Percentiles rank a stretch among this genome's conserved stretches.
Conservation (phyloP, 92 coral and sea anemone genomes). For the Virgularia gustaviana region DNA sequence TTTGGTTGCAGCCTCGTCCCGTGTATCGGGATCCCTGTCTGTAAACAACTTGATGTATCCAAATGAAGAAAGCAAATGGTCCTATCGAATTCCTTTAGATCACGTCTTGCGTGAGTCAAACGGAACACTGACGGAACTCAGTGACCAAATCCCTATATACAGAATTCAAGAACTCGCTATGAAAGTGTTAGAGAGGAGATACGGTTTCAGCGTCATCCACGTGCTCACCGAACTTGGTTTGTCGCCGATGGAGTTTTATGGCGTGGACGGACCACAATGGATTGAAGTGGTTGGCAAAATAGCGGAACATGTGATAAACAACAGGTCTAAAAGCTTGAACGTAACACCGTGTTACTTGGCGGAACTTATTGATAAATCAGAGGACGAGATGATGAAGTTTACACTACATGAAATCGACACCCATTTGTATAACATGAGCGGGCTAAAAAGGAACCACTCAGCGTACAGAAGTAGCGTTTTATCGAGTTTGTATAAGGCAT, state of each 20-base stretch:
- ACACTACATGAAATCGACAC: constrained; percentile 23
- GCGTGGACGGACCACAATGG: constrained; percentile 15
- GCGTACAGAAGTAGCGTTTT: not conserved
- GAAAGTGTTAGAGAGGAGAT: constrained; percentile 15
- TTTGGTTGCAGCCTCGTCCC: constrained; percentile 13
- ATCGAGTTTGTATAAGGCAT: constrained; percentile 1
- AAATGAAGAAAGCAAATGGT: constrained; percentile 10
- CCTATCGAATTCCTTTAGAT: constrained; percentile 11
- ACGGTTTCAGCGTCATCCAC: constrained; percentile 4
- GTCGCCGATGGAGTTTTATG: constrained; percentile 12
- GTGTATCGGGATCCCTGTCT: constrained; percentile 1
- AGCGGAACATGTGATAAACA: not conserved
- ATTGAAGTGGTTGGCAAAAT: constrained; percentile 20
- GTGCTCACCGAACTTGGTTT: not conserved
- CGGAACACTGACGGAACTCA: not conserved
- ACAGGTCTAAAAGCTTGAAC: constrained; percentile 8
- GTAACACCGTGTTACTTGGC: constrained; percentile 28
- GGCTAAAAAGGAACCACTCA: not conserved
- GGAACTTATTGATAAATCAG: constrained; percentile 14
- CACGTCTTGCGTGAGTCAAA: not conserved
- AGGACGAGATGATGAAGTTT: constrained; percentile 1
- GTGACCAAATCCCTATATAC: constrained; percentile 13
- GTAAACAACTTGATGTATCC: not conserved
- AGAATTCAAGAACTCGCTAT: constrained; percentile 18
- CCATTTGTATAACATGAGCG: not conserved